phyloP scores from a whole-genome alignment of 2,797 vertebrate genomes.

The Sciurus vulgaris region DNA sequence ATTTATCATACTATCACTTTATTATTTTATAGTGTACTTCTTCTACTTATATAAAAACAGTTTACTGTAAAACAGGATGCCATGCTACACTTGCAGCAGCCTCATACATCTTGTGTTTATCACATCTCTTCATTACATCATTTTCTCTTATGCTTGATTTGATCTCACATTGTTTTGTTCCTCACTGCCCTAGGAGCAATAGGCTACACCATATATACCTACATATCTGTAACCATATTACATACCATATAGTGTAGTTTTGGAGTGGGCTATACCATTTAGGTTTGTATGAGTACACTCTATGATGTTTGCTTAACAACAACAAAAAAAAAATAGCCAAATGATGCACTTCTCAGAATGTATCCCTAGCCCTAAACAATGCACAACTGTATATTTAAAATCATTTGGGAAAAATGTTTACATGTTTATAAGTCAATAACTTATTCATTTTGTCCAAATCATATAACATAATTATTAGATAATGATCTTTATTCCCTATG shows the following conservation, averaged over 20 bases:
- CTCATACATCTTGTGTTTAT: neutral
- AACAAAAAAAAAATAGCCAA: too few species aligned
- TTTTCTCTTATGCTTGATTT: neutral
- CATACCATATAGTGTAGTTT: too few species aligned
- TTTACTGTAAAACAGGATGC: neutral
- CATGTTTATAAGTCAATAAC: neutral
- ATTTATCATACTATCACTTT: neutral
- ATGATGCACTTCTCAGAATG: neutral
- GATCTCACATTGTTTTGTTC: neutral
- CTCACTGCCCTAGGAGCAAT: neutral
- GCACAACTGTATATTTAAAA: neutral
- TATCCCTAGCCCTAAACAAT: neutral
- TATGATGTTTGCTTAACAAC: neutral
- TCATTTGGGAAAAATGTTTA: neutral
- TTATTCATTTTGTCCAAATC: neutral
- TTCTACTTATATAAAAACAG: neutral
- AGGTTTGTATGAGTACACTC: neutral
- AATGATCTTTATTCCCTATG: neutral
- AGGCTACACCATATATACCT: neutral
- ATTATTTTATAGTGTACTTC: neutral
- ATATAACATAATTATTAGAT: neutral
- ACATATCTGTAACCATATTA: too few species aligned
- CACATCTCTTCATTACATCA: neutral
- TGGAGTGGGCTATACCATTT: neutral
- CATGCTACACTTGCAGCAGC: neutral